phyloP scores from a whole-genome alignment of 2,888 invertebrate species.

The Nymphalis polychloros region DNA sequence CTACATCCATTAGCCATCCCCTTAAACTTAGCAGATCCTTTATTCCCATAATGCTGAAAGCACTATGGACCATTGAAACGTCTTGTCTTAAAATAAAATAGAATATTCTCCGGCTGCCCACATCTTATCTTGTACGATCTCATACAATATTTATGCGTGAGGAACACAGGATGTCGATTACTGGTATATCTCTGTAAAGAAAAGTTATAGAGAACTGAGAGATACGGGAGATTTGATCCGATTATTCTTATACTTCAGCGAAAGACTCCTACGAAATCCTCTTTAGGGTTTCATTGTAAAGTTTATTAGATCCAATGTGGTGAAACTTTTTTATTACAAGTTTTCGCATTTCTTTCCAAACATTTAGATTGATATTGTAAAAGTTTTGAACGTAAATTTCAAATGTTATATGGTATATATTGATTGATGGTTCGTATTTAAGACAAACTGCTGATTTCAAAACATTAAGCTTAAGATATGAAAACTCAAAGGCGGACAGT shows the following conservation, averaged over 20 bases:
- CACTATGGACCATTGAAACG: conserved; percentile 41
- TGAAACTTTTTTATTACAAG: conserved; percentile 5
- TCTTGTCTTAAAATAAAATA: conserved; percentile 51
- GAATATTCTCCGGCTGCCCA: conserved; percentile 57
- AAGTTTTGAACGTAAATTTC: not conserved
- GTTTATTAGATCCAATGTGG: conserved; percentile 1
- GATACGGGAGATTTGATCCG: conserved; percentile 21
- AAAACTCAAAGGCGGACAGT: too few species aligned
- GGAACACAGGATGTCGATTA: conserved; percentile 73
- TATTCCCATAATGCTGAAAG: conserved; percentile 41
- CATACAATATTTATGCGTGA: conserved; percentile 73
- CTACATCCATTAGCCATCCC: conserved; percentile 41
- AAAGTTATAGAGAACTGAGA: conserved; percentile 12
- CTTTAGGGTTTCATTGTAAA: not conserved
- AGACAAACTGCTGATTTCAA: too few species aligned
- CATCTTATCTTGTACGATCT: conserved; percentile 58
- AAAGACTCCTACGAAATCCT: conserved; percentile 25
- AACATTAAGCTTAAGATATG: too few species aligned
- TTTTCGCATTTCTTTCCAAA: not conserved
- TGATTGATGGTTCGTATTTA: too few species aligned
- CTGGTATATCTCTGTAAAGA: conserved; percentile 42
- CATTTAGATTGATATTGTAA: conserved; percentile 4
- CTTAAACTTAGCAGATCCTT: conserved; percentile 42
- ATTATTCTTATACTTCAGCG: conserved; percentile 25
- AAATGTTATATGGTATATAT: too few species aligned